Evolutionary conservation across 2,888 invertebrate species (phyloP), one percentile per base, ranked within the genome.

Genomic region (Charanyca ferruginea): DNA sequence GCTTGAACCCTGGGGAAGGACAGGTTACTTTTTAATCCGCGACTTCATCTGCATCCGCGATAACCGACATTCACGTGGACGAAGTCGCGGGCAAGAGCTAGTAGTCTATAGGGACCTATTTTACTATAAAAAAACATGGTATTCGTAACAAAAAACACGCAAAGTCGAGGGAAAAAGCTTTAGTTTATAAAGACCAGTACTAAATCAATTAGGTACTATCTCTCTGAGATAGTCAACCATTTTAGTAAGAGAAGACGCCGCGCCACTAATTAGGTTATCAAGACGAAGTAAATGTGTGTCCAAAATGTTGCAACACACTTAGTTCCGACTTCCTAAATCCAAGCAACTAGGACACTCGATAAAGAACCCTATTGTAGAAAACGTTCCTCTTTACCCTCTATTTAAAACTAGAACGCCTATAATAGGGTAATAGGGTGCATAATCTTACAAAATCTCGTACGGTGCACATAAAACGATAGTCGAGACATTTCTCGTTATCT

Each of bases 401-500:
- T 73, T 78, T 82, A 68, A 79, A 81, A 77, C 68, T 81, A 67
- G 78, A 73, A 64, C 69, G 53, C 64, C 73, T 71, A 73, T 84
- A 76, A 74, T 73, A 73, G 71, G 75, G 77, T 79, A 73, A 75
- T 68, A 81, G 83, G 83, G 80, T 81, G 80, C 72, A 79, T 84
- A 71, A 70, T 79, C 82, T 79, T 68, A 74, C 76, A 69, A 77
- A 80, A 86, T 85, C 85, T 87, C 82, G 85, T 85, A 74, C 73
- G 77, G 51, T 73, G 88, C 89, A 88, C 88, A 90, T 91, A 91
- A 91, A 92, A 85, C 90, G 90, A 89, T 91, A 89, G 89, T 85
- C 86, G 87, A 86, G 89, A 90, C 90, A 87, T 89, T 90, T 88
- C 91, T 91, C 91, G 92, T 93, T 94, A 93, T 93, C 94, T 90